A percentile compares a stretch with the other conserved stretches of the same genome.
Evolutionary conservation across 2,888 invertebrate species (phyloP).

Genomic region (Atrina japonica): DNA sequence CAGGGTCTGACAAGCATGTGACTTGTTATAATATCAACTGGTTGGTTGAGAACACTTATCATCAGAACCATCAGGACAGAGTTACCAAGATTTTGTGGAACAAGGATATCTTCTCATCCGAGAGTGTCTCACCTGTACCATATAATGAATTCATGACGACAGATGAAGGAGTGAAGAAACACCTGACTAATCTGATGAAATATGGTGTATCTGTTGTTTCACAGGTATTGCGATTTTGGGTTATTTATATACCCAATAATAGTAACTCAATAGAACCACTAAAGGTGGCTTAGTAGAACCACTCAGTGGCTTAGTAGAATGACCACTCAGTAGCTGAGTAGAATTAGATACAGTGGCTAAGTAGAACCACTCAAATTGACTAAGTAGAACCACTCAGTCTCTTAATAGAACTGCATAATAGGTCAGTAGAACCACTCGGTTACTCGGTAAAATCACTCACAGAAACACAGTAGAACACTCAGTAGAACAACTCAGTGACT

Average conservation of each 20-base stretch:
- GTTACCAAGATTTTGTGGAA: slow-evolving; percentile 52
- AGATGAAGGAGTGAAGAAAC: slow-evolving; percentile 54
- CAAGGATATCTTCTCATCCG: slow-evolving; percentile 28
- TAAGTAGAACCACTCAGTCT: too few relatives aligned
- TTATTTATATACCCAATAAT: not conserved
- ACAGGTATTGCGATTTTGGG: slow-evolving; percentile 46
- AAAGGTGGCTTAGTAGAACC: too few relatives aligned
- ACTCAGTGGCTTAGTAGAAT: too few relatives aligned
- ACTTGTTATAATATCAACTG: slow-evolving; percentile 59
- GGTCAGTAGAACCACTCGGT: too few relatives aligned
- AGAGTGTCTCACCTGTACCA: slow-evolving; percentile 43
- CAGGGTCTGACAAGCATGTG: slow-evolving; percentile 60
- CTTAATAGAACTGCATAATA: too few relatives aligned
- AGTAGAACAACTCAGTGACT: too few relatives aligned
- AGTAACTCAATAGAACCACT: too few relatives aligned
- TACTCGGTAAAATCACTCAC: too few relatives aligned
- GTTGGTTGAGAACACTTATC: slow-evolving; percentile 54
- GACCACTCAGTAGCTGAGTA: too few relatives aligned
- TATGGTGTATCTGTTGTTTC: slow-evolving; percentile 63
- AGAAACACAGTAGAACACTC: too few relatives aligned
- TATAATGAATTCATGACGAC: slow-evolving; percentile 52
- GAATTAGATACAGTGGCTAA: too few relatives aligned
- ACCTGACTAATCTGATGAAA: slow-evolving; percentile 55
- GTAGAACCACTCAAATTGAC: too few relatives aligned
- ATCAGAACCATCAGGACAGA: slow-evolving; percentile 22